Conservation (phyloP, 2,888 invertebrate genomes). For the Doris montereyensis region DNA sequence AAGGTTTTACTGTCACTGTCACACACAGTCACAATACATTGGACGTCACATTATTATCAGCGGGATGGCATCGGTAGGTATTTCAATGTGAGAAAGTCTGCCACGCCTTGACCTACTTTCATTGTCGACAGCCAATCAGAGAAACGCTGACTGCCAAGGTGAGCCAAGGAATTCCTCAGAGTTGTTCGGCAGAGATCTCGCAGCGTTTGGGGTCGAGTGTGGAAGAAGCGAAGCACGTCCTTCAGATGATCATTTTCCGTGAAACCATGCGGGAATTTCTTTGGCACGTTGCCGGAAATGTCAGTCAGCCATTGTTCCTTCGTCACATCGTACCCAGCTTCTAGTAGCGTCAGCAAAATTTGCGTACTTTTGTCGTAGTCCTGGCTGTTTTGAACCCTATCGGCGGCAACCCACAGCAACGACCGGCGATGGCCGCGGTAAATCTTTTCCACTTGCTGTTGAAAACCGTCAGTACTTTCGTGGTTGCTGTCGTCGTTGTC, state of each 20-base stretch:
- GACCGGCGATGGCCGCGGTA: conserved; percentile 6
- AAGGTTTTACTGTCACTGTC: no score
- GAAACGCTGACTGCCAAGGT: no score
- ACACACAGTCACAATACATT: no score
- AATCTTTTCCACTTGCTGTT: conserved; percentile 1
- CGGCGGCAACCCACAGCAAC: conserved; percentile 18
- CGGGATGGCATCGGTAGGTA: no score
- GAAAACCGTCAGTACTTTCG: no score
- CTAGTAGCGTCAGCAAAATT: neutral
- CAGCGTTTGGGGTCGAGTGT: neutral
- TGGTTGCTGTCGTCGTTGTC: conserved; percentile 6
- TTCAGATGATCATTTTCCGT: neutral
- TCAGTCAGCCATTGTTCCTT: conserved; percentile 8
- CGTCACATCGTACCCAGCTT: conserved; percentile 8
- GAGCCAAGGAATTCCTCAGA: neutral
- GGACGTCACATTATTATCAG: no score
- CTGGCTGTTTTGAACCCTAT: neutral
- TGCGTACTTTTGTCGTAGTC: neutral
- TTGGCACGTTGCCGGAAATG: no score
- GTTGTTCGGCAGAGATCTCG: neutral
- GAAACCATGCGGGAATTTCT: neutral
- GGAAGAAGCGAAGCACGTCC: neutral
- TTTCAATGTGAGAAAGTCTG: no score
- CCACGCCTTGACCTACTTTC: no score
- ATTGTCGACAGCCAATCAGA: no score